Percentiles rank a stretch among this genome's conserved stretches.
Conservation (phyloP, 2,888 invertebrate species). For the Sinhomidia bicolor region DNA sequence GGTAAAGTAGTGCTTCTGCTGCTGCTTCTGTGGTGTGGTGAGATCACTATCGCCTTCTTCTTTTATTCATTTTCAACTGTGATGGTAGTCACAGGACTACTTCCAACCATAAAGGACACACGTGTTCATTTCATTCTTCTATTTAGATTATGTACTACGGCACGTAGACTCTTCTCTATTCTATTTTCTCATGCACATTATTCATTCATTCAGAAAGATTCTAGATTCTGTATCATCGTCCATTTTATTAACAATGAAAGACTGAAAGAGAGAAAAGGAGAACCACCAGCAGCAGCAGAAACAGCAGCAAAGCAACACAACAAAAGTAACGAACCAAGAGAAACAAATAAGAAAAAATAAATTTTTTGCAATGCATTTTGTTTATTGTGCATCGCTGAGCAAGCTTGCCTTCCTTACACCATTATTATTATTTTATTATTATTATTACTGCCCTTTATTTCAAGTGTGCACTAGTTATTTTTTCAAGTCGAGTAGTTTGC, state of each 20-base stretch:
- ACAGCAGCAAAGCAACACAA: too few species aligned
- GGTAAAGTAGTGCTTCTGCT: background rate
- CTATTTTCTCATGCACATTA: background rate
- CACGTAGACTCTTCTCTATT: background rate
- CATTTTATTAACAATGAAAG: constrained; percentile 20
- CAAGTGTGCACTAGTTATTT: too few species aligned
- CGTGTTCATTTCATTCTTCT: background rate
- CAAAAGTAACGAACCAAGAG: background rate
- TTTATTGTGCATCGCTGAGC: background rate
- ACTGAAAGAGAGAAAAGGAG: background rate
- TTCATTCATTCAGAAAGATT: background rate
- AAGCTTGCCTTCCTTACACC: background rate
- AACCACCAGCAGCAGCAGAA: background rate
- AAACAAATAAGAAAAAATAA: background rate
- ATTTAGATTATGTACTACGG: too few species aligned
- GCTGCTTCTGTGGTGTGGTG: background rate
- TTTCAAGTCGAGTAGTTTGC: background rate
- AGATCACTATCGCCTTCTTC: constrained; percentile 31
- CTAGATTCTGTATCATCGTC: constrained; percentile 7
- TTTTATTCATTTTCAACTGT: constrained; percentile 37
- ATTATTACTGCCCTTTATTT: too few species aligned
- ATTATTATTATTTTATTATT: too few species aligned
- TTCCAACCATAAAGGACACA: background rate
- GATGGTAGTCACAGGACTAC: background rate
- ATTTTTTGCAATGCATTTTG: background rate